Evolutionary conservation across 2,797 vertebrate species (phyloP), one percentile per base, ranked within the genome.

Genomic region (Coracias cyanogaster): DNA sequence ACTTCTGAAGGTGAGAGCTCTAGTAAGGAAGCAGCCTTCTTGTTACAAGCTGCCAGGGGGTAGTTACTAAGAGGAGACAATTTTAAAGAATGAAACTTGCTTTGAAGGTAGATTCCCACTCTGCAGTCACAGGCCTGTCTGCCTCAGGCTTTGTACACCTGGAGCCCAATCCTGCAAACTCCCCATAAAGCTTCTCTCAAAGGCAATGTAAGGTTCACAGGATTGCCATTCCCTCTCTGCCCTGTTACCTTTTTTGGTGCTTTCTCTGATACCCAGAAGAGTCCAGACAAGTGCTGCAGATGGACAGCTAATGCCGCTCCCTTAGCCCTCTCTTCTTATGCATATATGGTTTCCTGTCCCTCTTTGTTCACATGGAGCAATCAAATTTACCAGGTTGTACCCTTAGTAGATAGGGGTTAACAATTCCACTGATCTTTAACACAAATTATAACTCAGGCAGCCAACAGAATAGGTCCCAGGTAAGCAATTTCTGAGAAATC

Each of bases 61-160:
- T 49, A 87, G 86, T 65, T 95, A 57, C 55, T 51, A 55, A 69
- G 62, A 84, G 86, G 67, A 96, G 37, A 54, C 43, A 78, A 72
- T 88, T 96, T 78, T 89, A 7, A 89, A 93, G 76, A 82, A 90
- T 80, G 61, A 93, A 95, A 81, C 20, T 82, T 45, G 3, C 87
- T 96, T 96, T 98, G 97, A 97, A 97, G 84, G 39, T 45, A 89
- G 74, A 76, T 74, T 95, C 94, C 80, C 94, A 94, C 85, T 94
- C 89, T 64, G 81, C 83, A 94, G 81, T 82, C 87, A 80, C 88
- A 93, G 94, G 94, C 64, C 74, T 83, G 94, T n/a, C 67, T 87
- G 55, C 96, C 93, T 87, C 78, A 33, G 90, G 91, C 89, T 90
- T 83, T 78, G 71, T 77, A 77, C 86, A 94, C 92, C 91, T 95